phyloP scores from a whole-genome alignment of 2,113 vertebrate species.

The Chamaea fasciata region DNA sequence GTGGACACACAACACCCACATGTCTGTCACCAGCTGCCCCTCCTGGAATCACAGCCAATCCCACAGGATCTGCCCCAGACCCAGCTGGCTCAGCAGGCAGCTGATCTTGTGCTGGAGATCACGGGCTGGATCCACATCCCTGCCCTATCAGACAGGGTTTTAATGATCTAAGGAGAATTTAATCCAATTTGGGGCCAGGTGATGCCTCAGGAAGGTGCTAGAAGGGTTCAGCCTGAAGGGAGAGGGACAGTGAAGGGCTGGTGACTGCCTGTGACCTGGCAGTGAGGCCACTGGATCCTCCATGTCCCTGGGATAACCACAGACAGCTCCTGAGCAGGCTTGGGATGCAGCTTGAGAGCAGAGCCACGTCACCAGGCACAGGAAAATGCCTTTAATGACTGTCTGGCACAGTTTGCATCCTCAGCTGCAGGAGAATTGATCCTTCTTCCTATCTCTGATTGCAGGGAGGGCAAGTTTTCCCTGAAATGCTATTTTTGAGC shows the following conservation, averaged over 20 bases:
- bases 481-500: background rate
- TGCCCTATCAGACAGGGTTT: fast-evolving
- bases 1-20: fast-evolving
- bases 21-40: background rate
- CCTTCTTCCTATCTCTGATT: background rate
- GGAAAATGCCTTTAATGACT: background rate
- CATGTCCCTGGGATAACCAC: background rate
- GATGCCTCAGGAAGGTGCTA: background rate
- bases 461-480: background rate
- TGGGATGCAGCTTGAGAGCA: background rate
- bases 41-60: background rate
- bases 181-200: background rate
- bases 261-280: background rate
- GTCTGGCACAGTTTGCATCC: background rate
- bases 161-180: background rate
- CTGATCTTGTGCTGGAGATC: background rate
- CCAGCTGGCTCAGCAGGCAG: background rate
- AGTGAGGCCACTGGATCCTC: background rate
- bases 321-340: background rate
- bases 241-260: background rate
- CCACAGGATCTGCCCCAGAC: background rate
- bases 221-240: background rate
- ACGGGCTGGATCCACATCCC: fast-evolving
- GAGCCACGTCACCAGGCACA: background rate
- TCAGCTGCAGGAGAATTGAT: conserved; percentile 9